Conservation (phyloP, 2,888 invertebrate genomes). For the Megamerina dolium region DNA sequence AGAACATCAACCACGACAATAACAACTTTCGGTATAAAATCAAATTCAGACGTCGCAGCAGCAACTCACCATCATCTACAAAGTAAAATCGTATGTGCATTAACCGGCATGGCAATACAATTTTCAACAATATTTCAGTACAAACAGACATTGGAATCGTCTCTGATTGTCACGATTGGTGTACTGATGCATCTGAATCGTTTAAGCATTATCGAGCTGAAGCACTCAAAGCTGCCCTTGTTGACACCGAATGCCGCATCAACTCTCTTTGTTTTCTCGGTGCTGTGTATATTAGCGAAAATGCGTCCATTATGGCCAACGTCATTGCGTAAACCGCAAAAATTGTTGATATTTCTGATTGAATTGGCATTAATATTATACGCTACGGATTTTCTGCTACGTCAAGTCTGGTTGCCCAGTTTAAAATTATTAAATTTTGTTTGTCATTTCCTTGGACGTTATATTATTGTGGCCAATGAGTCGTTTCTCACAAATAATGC, state of each 20-base stretch:
- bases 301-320: conserved; percentile 26
- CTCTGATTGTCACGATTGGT: conserved; percentile 24
- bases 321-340: conserved; percentile 19
- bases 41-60: not conserved
- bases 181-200: conserved; percentile 26
- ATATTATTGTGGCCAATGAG: conserved; percentile 22
- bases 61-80: no score
- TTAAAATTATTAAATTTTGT: conserved; percentile 23
- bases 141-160: conserved; percentile 18
- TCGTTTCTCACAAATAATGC: conserved; percentile 21
- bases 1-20: no score
- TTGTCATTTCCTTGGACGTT: conserved; percentile 24
- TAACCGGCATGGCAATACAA: conserved; percentile 4
- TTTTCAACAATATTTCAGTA: conserved; percentile 2
- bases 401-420: conserved; percentile 31
- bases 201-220: conserved; percentile 27
- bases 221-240: conserved; percentile 24
- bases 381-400: conserved; percentile 26
- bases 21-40: not conserved
- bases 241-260: conserved; percentile 31
- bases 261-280: conserved; percentile 28
- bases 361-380: conserved; percentile 26
- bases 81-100: no score
- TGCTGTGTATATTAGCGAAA: conserved; percentile 26
- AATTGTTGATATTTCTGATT: conserved; percentile 22